These are phyloP conservation scores for Orius insidiosus DNA, from an alignment of 1,140 invertebrate genomes.

Conservation along the genomic window DNA sequence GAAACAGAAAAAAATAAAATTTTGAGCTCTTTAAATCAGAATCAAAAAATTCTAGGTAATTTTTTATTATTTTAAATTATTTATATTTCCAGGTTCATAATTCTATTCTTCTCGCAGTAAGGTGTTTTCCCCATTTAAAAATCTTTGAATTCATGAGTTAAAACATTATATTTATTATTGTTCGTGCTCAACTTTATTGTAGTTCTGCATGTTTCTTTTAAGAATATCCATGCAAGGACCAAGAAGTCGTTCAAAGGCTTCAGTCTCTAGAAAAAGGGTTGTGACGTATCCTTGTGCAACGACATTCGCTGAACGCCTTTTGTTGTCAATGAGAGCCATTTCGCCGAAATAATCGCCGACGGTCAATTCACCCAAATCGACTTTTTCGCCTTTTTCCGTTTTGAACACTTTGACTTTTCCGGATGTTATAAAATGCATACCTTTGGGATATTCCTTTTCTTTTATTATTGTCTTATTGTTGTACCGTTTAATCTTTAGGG, in stretches of 20 bases:
- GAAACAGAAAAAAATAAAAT: conserved; percentile 14
- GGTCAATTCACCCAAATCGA: conserved; percentile 7
- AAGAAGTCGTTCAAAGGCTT: conserved; percentile 88
- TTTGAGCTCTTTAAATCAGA: background rate
- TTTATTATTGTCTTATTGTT: conserved; percentile 71
- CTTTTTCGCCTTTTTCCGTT: background rate
- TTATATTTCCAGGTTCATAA: no score
- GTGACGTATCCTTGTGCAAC: conserved; percentile 66
- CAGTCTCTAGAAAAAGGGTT: conserved; percentile 85
- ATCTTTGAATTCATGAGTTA: no score
- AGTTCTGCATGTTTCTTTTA: conserved; percentile 93
- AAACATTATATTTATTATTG: no score
- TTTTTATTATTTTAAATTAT: background rate
- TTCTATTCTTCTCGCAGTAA: no score
- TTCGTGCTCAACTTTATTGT: no score
- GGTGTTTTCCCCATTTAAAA: no score
- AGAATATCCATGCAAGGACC: conserved; percentile 97
- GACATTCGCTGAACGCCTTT: conserved; percentile 83
- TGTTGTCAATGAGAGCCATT: conserved; percentile 84
- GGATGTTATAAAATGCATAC: conserved; percentile 92
- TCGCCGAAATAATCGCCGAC: conserved; percentile 88
- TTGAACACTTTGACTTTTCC: conserved; percentile 49
- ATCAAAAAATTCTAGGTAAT: conserved; percentile 8
- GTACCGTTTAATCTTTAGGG: no score
- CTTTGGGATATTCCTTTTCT: conserved; percentile 85